Percentiles rank a stretch among this genome's conserved stretches.
Conservation (phyloP, 1,140 invertebrate species). For the Hypsibius dujardini region DNA sequence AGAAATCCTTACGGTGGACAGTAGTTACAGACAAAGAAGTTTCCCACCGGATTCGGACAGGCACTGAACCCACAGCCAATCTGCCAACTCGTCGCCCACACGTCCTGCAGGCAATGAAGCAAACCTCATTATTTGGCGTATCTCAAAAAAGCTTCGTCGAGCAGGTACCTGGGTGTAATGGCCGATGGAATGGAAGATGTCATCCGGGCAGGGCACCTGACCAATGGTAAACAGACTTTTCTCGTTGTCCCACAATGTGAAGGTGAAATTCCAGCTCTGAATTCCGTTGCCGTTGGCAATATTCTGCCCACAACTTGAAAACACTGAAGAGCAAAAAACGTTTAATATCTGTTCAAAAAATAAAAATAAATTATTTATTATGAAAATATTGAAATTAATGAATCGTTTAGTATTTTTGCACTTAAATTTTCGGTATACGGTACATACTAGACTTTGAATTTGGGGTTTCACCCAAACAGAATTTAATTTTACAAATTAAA, state of each 20-base stretch:
- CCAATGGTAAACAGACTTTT: not conserved
- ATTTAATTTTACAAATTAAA: too few species aligned
- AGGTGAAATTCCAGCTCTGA: conserved; percentile 12
- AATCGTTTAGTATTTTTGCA: too few species aligned
- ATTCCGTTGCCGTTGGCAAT: conserved; percentile 15
- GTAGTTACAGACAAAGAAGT: conserved; percentile 14
- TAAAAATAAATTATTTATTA: too few species aligned
- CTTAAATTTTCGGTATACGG: too few species aligned
- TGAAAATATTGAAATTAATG: too few species aligned
- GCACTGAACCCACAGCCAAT: not conserved
- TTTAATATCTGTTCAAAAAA: too few species aligned
- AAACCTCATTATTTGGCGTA: not conserved
- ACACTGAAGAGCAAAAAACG: too few species aligned
- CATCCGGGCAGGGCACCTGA: not conserved
- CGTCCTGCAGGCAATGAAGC: not conserved
- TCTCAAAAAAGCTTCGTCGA: too few species aligned
- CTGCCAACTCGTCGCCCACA: not conserved
- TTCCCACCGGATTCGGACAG: conserved; percentile 14
- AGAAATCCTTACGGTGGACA: conserved; percentile 1
- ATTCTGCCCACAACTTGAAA: not conserved
- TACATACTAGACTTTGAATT: too few species aligned
- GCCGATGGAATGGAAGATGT: not conserved
- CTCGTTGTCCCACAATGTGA: not conserved
- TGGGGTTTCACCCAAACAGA: too few species aligned
- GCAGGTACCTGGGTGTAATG: conserved; percentile 9